Evolutionary conservation across 2,888 invertebrate species (phyloP).

Genomic region (Napeogenes sylphis): DNA sequence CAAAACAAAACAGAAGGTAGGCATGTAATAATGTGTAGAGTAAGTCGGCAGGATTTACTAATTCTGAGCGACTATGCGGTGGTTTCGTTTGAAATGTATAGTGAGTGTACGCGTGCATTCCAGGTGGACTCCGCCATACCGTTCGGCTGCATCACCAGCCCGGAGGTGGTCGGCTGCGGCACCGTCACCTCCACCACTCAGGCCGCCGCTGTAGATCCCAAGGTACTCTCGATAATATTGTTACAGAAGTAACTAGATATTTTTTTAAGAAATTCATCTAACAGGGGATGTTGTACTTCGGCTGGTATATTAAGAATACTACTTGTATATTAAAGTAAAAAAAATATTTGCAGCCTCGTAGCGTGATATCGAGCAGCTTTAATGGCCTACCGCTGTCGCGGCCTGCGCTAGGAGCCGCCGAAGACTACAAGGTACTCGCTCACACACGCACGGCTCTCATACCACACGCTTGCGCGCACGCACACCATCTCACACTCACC

Average conservation of each 20-base stretch:
- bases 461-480: slow-evolving; percentile 1
- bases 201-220: slow-evolving; percentile 57
- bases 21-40: slow-evolving; percentile 25
- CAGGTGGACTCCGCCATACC: slow-evolving; percentile 73
- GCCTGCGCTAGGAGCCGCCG: slow-evolving; percentile 57
- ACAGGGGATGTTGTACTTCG: too few relatives aligned
- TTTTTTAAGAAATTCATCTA: too few relatives aligned
- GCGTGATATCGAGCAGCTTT: slow-evolving; percentile 57
- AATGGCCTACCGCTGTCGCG: slow-evolving; percentile 63
- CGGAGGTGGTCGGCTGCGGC: slow-evolving; percentile 71
- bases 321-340: too few relatives aligned
- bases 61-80: slow-evolving; percentile 42
- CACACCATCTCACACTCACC: slow-evolving; percentile 6
- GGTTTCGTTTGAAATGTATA: slow-evolving; percentile 9
- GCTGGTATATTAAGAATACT: too few relatives aligned
- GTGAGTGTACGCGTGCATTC: slow-evolving; percentile 32
- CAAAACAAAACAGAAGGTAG: slow-evolving; percentile 37
- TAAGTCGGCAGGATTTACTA: slow-evolving; percentile 36
- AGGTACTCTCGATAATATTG: slow-evolving; percentile 45
- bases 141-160: slow-evolving; percentile 74
- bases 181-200: slow-evolving; percentile 59
- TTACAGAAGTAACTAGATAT: neutral
- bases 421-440: slow-evolving; percentile 60
- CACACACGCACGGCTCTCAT: slow-evolving; percentile 8
- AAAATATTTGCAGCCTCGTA: slow-evolving; percentile 50